These are phyloP conservation scores for Aleiodes leptofemur DNA, from an alignment of 2,888 invertebrate genomes.

Conservation along the genomic window DNA sequence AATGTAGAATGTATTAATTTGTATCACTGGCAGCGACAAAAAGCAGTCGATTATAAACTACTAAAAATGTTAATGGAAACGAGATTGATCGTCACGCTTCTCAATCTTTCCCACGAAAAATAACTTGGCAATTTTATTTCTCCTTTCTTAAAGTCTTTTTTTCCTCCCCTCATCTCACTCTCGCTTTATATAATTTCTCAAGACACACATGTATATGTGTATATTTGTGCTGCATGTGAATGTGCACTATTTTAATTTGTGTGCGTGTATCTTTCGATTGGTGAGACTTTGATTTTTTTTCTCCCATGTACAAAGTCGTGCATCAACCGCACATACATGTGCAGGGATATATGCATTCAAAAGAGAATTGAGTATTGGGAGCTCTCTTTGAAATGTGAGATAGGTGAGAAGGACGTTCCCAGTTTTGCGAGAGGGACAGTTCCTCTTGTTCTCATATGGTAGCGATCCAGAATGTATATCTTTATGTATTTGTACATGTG, in stretches of 20 bases:
- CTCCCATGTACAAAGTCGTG: constrained; percentile 46
- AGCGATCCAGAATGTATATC: constrained; percentile 3
- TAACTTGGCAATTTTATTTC: constrained; percentile 10
- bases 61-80: constrained; percentile 18
- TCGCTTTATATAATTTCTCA: constrained; percentile 27
- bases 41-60: neutral
- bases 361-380: constrained; percentile 15
- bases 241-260: neutral
- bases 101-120: constrained; percentile 27
- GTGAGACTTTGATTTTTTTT: neutral
- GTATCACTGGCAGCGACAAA: constrained; percentile 13
- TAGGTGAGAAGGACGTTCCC: constrained; percentile 54
- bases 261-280: constrained; percentile 12
- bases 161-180: constrained; percentile 22
- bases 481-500: constrained; percentile 8
- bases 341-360: neutral
- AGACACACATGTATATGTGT: neutral
- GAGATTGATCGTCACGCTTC: constrained; percentile 16
- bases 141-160: neutral
- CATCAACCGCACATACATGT: constrained; percentile 47
- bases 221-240: neutral
- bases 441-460: constrained; percentile 9
- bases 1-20: constrained; percentile 13
- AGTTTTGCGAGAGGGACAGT: constrained; percentile 25
- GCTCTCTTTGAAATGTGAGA: constrained; percentile 53